phyloP scores from a whole-genome alignment of 2,888 invertebrate species.

The Sclerodermus sp. region DNA sequence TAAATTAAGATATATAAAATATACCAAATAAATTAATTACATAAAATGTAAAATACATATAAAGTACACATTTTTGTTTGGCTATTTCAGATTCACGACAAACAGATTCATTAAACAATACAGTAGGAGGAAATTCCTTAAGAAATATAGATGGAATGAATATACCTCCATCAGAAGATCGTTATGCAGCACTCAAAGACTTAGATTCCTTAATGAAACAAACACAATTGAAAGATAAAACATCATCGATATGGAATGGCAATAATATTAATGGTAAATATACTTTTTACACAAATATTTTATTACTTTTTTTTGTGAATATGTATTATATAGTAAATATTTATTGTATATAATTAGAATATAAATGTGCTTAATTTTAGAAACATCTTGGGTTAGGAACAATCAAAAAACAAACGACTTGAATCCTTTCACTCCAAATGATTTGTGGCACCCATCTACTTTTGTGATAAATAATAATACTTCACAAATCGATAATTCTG shows the following conservation, averaged over 20 bases:
- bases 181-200: slow-evolving; percentile 94
- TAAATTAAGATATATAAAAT: no score
- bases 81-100: no score
- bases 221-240: slow-evolving; percentile 49
- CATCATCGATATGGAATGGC: slow-evolving; percentile 42
- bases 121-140: not conserved
- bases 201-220: slow-evolving; percentile 71
- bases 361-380: slow-evolving; percentile 32
- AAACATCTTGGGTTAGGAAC: slow-evolving; percentile 39
- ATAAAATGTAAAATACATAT: no score
- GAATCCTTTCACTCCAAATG: slow-evolving; percentile 48
- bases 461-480: slow-evolving; percentile 51
- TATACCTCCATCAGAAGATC: slow-evolving; percentile 70
- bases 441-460: slow-evolving; percentile 49
- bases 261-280: slow-evolving; percentile 37
- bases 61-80: no score
- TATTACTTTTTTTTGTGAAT: no score
- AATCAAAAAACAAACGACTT: slow-evolving; percentile 46
- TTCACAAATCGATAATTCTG: slow-evolving; percentile 43
- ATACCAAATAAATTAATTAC: no score
- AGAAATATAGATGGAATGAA: slow-evolving; percentile 43
- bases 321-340: slow-evolving; percentile 33
- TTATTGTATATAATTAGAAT: not conserved
- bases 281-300: no score
- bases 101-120: no score